Percentiles rank a stretch among this genome's conserved stretches.
Evolutionary conservation across 2,888 invertebrate species (phyloP).

Genomic region (Salticus scenicus): DNA sequence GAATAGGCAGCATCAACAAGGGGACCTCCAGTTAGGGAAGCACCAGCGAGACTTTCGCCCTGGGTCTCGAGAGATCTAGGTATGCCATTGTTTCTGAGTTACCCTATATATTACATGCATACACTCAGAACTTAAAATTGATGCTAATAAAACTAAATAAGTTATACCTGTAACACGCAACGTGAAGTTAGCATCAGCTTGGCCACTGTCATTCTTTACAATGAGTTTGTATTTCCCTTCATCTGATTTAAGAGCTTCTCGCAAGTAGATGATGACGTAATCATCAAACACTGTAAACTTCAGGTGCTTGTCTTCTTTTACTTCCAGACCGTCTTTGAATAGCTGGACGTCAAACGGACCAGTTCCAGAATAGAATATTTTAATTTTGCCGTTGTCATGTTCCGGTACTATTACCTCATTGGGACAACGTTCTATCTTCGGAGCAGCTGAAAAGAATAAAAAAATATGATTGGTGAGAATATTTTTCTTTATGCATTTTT

Average conservation of each 20-base stretch:
- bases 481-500: too few species aligned
- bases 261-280: slow-evolving; percentile 95
- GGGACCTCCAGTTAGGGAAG: too few species aligned
- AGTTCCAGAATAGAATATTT: slow-evolving; percentile 96
- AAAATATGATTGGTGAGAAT: not conserved
- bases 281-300: slow-evolving; percentile 97
- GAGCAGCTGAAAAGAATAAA: slow-evolving; percentile 82
- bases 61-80: too few species aligned
- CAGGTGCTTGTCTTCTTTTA: slow-evolving; percentile 85
- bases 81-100: too few species aligned
- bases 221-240: slow-evolving; percentile 91
- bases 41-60: too few species aligned
- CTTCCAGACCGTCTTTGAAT: slow-evolving; percentile 86
- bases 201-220: slow-evolving; percentile 93
- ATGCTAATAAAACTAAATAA: not conserved
- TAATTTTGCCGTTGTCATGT: slow-evolving; percentile 97
- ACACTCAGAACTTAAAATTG: too few species aligned
- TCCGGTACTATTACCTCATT: slow-evolving; percentile 92
- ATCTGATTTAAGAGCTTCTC: slow-evolving; percentile 91
- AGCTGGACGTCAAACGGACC: slow-evolving; percentile 94
- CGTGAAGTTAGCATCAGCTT: slow-evolving; percentile 87
- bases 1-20: too few species aligned
- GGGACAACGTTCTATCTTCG: slow-evolving; percentile 92
- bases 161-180: slow-evolving; percentile 86
- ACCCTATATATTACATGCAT: too few species aligned